These are phyloP conservation scores for Benitochromis conjunctus DNA, from an alignment of 2,113 vertebrate species.

Conservation along the genomic window DNA sequence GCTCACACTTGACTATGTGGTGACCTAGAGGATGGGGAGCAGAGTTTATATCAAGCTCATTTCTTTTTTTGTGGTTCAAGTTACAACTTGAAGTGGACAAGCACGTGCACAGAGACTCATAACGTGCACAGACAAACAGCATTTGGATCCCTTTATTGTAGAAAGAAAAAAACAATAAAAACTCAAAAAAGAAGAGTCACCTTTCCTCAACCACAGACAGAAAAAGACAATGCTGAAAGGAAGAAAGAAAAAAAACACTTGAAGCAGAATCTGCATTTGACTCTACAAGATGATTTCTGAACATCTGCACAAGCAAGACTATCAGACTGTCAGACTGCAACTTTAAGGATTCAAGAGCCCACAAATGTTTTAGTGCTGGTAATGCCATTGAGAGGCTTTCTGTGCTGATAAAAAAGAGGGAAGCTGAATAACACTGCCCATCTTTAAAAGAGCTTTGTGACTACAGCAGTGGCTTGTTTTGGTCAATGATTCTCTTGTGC, in stretches of 20 bases:
- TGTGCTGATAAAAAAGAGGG: conserved; percentile 12
- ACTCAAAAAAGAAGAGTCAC: not conserved
- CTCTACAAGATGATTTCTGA: conserved; percentile 1
- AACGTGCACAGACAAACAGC: not conserved
- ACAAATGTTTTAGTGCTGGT: conserved; percentile 25
- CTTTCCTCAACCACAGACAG: conserved; percentile 7
- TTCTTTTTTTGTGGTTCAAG: not conserved
- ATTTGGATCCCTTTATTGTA: conserved; percentile 43
- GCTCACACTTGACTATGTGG: not conserved
- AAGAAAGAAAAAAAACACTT: conserved; percentile 26
- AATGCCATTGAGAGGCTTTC: conserved; percentile 9
- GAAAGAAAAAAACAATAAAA: not conserved
- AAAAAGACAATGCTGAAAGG: not conserved
- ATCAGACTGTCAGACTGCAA: conserved; percentile 30
- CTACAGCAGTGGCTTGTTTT: not conserved
- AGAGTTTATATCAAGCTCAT: not conserved
- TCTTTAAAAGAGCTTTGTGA: conserved; percentile 17
- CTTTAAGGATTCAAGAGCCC: conserved; percentile 11
- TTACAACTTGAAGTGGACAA: not conserved
- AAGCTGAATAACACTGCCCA: not conserved
- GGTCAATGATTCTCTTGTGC: not conserved
- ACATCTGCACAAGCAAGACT: conserved; percentile 19
- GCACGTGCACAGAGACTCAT: not conserved
- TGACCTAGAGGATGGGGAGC: conserved; percentile 1
- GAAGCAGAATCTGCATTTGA: conserved; percentile 28